Evolutionary conservation across 64 coral and sea anemone species (phyloP).

Genomic region (Montipora efflorescens): DNA sequence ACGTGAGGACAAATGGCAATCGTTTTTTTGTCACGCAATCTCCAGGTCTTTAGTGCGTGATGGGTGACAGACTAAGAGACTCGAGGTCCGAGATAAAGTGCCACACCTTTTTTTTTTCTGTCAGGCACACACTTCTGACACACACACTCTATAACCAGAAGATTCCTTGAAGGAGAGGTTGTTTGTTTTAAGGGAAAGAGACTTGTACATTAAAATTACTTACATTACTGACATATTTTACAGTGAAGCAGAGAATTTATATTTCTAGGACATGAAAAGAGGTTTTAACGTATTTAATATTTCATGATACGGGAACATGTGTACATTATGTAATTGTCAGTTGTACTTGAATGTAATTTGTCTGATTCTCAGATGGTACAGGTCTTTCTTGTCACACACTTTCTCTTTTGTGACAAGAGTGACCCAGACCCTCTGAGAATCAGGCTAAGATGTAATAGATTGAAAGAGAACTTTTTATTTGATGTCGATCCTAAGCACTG

Average conservation of each 20-base stretch:
- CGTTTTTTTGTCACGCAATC: not conserved
- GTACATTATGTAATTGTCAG: not conserved
- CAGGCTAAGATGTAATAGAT: too few species aligned
- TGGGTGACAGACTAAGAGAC: not conserved
- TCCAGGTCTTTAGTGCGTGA: not conserved
- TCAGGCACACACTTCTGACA: too few species aligned
- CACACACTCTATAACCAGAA: too few species aligned
- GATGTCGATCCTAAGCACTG: too few species aligned
- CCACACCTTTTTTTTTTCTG: not conserved
- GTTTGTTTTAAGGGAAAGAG: too few species aligned
- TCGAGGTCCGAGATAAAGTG: not conserved
- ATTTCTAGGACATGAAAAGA: not conserved
- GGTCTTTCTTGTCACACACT: too few species aligned
- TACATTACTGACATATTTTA: not conserved
- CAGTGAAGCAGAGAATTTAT: not conserved
- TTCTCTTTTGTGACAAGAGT: too few species aligned
- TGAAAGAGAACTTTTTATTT: too few species aligned
- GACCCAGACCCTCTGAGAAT: too few species aligned
- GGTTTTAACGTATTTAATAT: not conserved
- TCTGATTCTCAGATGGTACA: too few species aligned
- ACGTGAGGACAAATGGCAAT: not conserved
- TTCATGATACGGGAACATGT: not conserved
- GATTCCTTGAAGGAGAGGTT: too few species aligned
- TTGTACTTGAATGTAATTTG: too few species aligned
- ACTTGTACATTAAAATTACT: not conserved